These are phyloP conservation scores for Dendrocopos noguchii DNA, from an alignment of 2,113 vertebrate species.

Conservation along the genomic window DNA sequence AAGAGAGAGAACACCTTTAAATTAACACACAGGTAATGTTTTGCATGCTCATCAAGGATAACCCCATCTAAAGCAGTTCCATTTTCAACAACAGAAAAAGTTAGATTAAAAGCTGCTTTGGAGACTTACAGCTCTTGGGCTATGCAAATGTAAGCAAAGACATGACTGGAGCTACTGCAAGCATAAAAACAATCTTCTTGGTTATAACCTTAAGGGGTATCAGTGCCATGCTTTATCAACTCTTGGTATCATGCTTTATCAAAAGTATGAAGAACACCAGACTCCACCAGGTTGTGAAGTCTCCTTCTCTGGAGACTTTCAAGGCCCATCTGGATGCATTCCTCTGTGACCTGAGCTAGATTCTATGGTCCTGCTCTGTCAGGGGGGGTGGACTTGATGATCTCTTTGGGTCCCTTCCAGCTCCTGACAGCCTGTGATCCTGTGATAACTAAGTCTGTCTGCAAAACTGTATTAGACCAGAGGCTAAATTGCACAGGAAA, in stretches of 20 bases:
- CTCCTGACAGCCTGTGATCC: neutral
- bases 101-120: neutral
- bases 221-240: neutral
- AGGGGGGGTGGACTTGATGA: too few species aligned
- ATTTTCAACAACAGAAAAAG: neutral
- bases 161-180: neutral
- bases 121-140: neutral
- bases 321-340: too few species aligned
- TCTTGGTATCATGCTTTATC: neutral
- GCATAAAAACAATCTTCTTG: neutral
- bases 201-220: neutral
- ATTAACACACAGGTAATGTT: neutral
- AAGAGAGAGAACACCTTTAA: neutral
- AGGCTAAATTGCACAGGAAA: neutral
- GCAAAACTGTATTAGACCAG: neutral
- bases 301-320: too few species aligned
- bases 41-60: neutral
- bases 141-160: neutral
- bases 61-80: neutral
- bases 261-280: neutral
- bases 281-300: too few species aligned
- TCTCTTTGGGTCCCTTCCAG: too few species aligned
- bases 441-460: neutral
- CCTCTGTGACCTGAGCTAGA: too few species aligned
- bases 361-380: too few species aligned